Evolutionary conservation across 2,113 vertebrate species (phyloP), one percentile per base, ranked within the genome.

Genomic region (Lepus europaeus): DNA sequence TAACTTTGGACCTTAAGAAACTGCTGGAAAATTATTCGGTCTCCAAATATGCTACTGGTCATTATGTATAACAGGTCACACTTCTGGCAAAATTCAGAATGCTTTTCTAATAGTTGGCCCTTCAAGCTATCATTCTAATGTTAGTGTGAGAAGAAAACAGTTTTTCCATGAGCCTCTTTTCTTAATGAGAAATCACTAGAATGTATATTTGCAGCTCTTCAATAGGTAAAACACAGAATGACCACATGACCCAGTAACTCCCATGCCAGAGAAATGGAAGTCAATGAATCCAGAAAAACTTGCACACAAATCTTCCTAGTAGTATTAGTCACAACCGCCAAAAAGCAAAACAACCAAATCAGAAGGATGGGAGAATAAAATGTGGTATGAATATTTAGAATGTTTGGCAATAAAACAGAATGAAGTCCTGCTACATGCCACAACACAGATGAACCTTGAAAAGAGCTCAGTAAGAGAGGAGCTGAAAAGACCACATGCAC

Each of bases 301-400:
- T 89, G n/a, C 36, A 91, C 11, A 79, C 74, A 56, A 72, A 91
- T 89, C 19, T 95, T 88, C 73, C 78, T 7, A 63, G 36, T 17
- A 66, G 25, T 16, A 74, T 36, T 93, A 93, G 27, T 77, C 14
- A 8, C 64, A 74, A 74, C 5, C 59, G 33, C 9, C 36, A 73
- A 92, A 70, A 92, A 81, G 36, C 51, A 4, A 83, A 96, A 89
- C 13, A 56, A 61, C 25, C 29, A 78, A 72, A 78, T 72, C 36
- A 95, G 45, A 88, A 84, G 39, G 74, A 89, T 16, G n/a, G 72
- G 59, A 64, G 91, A 92, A 83, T 56, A 91, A 89, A 78, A 93
- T 45, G 33, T 1, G 9, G 20, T 82, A 87, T 19, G 36, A 20
- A 79, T 6, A 77, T 5, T 69, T 27, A 17, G 6, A 93, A 66